Percentiles rank a stretch among this genome's conserved stretches.
phyloP scores from a whole-genome alignment of 2,113 vertebrate species.

The Nipponia nippon region DNA sequence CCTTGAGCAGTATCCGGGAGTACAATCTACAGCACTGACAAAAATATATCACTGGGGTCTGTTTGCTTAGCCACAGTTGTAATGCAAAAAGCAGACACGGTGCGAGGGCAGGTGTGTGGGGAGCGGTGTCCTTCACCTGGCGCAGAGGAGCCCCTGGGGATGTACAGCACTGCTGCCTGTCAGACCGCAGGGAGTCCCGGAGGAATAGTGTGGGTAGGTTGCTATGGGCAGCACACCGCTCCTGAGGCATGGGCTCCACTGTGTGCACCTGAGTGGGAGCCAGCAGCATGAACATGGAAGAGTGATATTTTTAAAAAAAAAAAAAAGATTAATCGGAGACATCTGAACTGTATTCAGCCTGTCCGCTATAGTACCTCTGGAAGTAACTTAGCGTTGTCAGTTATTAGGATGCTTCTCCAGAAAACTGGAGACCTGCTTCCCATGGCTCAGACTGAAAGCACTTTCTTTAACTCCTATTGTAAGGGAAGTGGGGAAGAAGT shows the following conservation, averaged over 20 bases:
- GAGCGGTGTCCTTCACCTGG: background rate
- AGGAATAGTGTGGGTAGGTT: background rate
- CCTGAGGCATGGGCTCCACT: background rate
- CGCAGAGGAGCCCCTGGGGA: background rate
- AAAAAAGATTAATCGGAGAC: background rate
- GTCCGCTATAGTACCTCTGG: background rate
- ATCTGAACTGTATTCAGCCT: background rate
- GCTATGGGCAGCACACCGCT: background rate
- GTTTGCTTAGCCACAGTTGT: background rate
- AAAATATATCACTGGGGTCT: background rate
- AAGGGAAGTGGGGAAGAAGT: background rate
- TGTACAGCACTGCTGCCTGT: background rate
- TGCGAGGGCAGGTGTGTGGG: background rate
- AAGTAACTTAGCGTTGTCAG: background rate
- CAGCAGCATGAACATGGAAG: background rate
- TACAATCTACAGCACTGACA: accelerated
- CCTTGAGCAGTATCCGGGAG: background rate
- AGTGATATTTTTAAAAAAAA: background rate
- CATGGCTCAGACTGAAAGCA: background rate
- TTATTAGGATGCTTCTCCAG: background rate
- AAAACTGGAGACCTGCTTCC: background rate
- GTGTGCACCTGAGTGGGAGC: background rate
- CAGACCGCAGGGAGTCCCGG: background rate
- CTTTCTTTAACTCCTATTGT: background rate
- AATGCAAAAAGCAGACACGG: background rate